Base-by-base conservation (phyloP, 2,797 vertebrate species). In the Psittacula echo region DNA sequence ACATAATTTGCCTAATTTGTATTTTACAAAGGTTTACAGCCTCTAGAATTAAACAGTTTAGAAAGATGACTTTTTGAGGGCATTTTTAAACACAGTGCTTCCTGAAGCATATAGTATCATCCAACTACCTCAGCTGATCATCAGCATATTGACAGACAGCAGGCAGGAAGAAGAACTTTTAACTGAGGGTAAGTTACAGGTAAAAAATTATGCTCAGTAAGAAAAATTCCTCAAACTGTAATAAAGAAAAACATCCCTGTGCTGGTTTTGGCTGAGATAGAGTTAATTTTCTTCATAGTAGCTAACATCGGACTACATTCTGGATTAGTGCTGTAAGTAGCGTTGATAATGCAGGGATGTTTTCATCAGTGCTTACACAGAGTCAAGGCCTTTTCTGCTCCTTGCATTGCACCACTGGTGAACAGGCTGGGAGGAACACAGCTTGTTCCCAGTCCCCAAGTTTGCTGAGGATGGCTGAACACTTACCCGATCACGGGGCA, bases 371-470 rank as follows among this genome's bases (percentile, higher is more conserved):
- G 15, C 19, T 56, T 16, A 42, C 20, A 9, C 7, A 39, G 50
- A 29, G 26, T 5, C 39, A 19, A 42, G n/a, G 26, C 2, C 23
- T 83, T 9, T 76, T 51, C 79, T 66, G 42, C 50, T 39, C 9
- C 61, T 73, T 29, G 15, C 6, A 4, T 7, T 37, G 30, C 8
- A 20, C 19, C 14, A 27, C 8, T 39, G n/a, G 12, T 0, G 0
- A 89, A 30, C 0, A 8, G 21, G 21, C 23, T 67, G 17, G 11
- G 15, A 16, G 10, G 34, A 83, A 62, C 79, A 48, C 11, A 56
- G 39, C 12, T 34, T 34, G n/a, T 16, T 14, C n/a, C 21, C 14
- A 58, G 54, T 23, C n/a, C 22, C n/a, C 14, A 60, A 16, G 7
- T 37, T 8, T 27, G 47, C 45, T 45, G 37, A 53, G 18, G 53